Evolutionary conservation across 2,888 invertebrate genomes (phyloP).

Genomic region (Agrotis segetum): DNA sequence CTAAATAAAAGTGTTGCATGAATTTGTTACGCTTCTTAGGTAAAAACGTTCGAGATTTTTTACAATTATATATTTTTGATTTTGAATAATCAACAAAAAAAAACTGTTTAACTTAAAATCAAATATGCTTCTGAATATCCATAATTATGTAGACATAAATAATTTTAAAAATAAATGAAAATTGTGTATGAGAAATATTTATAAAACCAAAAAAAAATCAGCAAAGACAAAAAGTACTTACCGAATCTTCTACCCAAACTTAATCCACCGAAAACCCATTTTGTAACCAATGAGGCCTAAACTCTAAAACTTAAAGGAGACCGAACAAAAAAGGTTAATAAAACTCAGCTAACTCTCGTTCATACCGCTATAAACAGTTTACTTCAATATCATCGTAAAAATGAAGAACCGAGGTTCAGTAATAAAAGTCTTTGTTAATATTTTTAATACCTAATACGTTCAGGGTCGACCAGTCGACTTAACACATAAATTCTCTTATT

Average conservation of each 20-base stretch:
- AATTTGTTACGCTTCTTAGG: not conserved
- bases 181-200: not conserved
- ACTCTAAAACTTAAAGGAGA: conserved; percentile 58
- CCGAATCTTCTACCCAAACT: conserved; percentile 27
- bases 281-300: conserved; percentile 59
- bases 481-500: conserved; percentile 60
- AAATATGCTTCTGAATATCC: too few species aligned
- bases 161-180: not conserved
- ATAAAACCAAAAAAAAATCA: not conserved
- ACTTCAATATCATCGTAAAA: conserved; percentile 65
- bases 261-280: conserved; percentile 55
- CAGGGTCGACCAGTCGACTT: conserved; percentile 48
- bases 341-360: conserved; percentile 62
- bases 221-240: conserved; percentile 15
- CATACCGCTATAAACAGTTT: conserved; percentile 66
- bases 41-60: not conserved
- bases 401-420: conserved; percentile 61
- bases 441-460: conserved; percentile 63
- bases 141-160: not conserved
- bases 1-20: conserved; percentile 7
- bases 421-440: conserved; percentile 66
- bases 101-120: not conserved
- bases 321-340: conserved; percentile 62
- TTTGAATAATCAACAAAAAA: not conserved
- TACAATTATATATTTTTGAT: not conserved